These are phyloP conservation scores for Podiceps cristatus DNA, from an alignment of 2,113 vertebrate genomes.

Conservation along the genomic window DNA sequence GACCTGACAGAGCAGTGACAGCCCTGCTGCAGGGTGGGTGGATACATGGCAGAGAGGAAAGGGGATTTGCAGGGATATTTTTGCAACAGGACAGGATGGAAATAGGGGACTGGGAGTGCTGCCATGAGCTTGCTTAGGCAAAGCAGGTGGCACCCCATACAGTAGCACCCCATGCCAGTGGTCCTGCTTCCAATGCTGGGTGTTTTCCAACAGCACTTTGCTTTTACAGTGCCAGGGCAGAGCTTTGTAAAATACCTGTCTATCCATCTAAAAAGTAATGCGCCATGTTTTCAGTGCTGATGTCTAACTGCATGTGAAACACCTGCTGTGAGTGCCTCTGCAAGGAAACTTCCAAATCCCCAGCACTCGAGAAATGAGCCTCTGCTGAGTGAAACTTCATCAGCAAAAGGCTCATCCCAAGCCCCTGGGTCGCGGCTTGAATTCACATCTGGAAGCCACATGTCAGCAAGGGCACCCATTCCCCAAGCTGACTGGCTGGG, in stretches of 20 bases:
- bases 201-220: not conserved
- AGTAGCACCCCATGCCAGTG: accelerated
- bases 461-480: not conserved
- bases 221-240: not conserved
- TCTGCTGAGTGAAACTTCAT: not conserved
- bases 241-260: not conserved
- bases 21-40: not conserved
- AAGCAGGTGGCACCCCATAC: accelerated
- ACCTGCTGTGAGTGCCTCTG: not conserved
- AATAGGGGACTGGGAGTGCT: not conserved
- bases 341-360: not conserved
- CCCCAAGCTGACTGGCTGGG: not conserved
- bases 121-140: not conserved
- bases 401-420: not conserved
- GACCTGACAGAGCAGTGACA: not conserved
- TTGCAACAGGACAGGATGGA: not conserved
- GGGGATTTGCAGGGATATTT: not conserved
- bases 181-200: not conserved
- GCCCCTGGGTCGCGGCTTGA: accelerated
- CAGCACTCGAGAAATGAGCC: not conserved
- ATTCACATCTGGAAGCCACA: not conserved
- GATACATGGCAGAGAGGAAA: accelerated
- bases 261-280: not conserved
- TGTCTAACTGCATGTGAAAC: not conserved
- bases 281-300: not conserved